These are phyloP conservation scores for Adelges cooleyi DNA, from an alignment of 1,140 invertebrate genomes.

Conservation along the genomic window DNA sequence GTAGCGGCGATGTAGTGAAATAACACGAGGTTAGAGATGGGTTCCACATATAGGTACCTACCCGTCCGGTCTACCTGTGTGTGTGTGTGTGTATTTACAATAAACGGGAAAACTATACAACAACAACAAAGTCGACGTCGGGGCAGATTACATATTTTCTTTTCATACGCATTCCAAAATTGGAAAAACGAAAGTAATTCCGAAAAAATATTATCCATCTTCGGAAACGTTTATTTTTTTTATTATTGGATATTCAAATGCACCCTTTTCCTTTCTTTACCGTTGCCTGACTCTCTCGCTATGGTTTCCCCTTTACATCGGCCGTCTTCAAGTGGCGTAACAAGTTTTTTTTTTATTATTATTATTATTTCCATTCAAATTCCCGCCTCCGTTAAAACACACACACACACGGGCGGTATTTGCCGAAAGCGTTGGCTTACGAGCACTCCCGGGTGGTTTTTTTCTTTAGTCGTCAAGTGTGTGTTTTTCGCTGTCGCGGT, in stretches of 20 bases:
- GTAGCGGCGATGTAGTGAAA: too few relatives aligned
- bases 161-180: conserved; percentile 18
- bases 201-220: conserved; percentile 25
- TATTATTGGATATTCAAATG: conserved; percentile 28
- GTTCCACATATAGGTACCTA: too few relatives aligned
- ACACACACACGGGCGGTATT: not conserved
- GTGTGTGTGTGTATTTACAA: too few relatives aligned
- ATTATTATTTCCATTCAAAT: conserved; percentile 25
- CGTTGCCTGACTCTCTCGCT: too few relatives aligned
- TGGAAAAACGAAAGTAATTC: conserved; percentile 28
- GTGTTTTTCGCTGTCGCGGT: conserved; percentile 8
- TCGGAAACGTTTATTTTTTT: conserved; percentile 27
- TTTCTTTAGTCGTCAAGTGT: not conserved
- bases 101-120: too few relatives aligned
- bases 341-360: too few relatives aligned
- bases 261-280: not conserved
- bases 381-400: conserved; percentile 11
- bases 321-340: conserved; percentile 11
- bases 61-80: too few relatives aligned
- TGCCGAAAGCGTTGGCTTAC: conserved; percentile 17
- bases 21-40: too few relatives aligned
- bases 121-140: too few relatives aligned
- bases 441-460: too few relatives aligned
- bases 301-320: too few relatives aligned
- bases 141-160: conserved; percentile 21